These are phyloP conservation scores for Nephrotoma appendiculata DNA, from an alignment of 2,888 invertebrate species.

Conservation along the genomic window DNA sequence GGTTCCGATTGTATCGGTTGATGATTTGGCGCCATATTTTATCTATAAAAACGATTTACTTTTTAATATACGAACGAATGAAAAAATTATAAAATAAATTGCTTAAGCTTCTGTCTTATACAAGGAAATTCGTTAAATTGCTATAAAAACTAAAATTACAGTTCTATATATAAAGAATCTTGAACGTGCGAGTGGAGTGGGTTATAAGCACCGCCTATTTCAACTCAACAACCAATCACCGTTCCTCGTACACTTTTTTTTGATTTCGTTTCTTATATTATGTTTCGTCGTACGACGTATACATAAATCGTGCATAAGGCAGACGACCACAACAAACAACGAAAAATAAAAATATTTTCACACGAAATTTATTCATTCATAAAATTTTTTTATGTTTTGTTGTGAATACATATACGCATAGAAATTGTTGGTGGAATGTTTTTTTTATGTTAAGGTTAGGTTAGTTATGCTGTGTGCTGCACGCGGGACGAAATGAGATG, in stretches of 20 bases:
- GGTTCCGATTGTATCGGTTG: slow-evolving; percentile 21
- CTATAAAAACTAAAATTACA: neutral
- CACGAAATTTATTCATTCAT: neutral
- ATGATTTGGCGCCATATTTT: slow-evolving; percentile 25
- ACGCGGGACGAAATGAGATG: neutral
- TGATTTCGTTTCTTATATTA: neutral
- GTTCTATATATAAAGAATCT: neutral
- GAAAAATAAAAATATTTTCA: neutral
- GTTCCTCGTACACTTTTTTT: neutral
- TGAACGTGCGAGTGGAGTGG: neutral
- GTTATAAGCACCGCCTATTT: neutral
- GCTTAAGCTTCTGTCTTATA: neutral
- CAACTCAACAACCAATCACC: neutral
- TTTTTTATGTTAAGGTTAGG: neutral
- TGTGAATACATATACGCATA: neutral
- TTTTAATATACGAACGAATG: neutral
- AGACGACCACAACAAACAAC: neutral
- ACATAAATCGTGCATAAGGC: neutral
- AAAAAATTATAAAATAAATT: neutral
- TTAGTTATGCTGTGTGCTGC: neutral
- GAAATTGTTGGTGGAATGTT: neutral
- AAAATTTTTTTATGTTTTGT: neutral
- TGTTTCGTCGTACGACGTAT: neutral
- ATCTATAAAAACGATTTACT: neutral
- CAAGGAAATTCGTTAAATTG: neutral